Base-by-base conservation (phyloP, 2,888 invertebrate species). In the Pristionchus maxplancki region DNA sequence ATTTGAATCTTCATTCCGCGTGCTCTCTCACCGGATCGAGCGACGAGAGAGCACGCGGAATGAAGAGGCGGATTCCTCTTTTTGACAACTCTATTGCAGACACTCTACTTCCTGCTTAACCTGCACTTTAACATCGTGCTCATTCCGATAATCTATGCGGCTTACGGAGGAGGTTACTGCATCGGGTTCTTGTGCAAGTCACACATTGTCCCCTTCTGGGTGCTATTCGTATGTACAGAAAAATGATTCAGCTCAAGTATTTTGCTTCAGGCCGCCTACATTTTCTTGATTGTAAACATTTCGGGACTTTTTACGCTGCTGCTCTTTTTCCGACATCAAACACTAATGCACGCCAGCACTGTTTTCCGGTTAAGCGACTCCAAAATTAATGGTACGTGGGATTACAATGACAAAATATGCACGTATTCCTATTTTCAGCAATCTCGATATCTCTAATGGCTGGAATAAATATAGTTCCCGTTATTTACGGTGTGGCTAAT, bases 81-180 rank as follows among this genome's bases (percentile, higher is more conserved):
- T n/a, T n/a, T n/a, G n/a, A n/a, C n/a, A n/a, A n/a, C 40, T 24
- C 20, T 40, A 17, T 44, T 78, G 6, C 24, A 78, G 78, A 24
- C 34, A 15, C n/a, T 78, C 1, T 78, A 78, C 20, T 28, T 48
- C 44, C 44, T 78, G 15, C 44, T 44, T 6, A 78, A 78, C 28
- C 0, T 34, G n/a, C 78, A 44, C 37, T 78, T 44, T 48, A 78
- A 40, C n/a, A 48, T 78, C n/a, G n/a, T n/a, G 44, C 17, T 78
- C 28, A 40, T 78, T 13, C 78, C 78, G 0, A 20, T 78, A 2
- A 40, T 78, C 9, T 78, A 48, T 28, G 78, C 78, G 3, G n/a
- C n/a, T 2, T 48, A 44, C 13, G 78, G 78, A 44, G 78, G 78
- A n/a, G 78, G 78, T 5, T 78, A 48, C 20, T 78, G 78, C 78